Evolutionary conservation across 2,797 vertebrate genomes (phyloP).

Genomic region (Ataeniobius toweri): DNA sequence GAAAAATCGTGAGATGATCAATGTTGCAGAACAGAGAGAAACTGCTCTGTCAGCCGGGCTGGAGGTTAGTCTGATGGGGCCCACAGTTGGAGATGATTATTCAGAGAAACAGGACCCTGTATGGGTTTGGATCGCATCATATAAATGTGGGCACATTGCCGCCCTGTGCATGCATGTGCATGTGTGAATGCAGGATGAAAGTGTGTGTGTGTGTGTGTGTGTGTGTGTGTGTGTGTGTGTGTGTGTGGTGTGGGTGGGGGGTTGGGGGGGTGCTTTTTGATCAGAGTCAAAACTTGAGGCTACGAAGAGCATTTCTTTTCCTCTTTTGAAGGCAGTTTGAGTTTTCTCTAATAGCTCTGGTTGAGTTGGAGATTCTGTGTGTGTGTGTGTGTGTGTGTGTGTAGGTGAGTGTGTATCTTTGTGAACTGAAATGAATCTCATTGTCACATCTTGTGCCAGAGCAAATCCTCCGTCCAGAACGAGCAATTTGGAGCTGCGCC

Average conservation of each 20-base stretch:
- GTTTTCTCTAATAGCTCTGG: conserved; percentile 53
- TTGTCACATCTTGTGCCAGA: conserved; percentile 80
- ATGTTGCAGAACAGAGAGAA: not conserved
- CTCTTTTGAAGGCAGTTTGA: conserved; percentile 69
- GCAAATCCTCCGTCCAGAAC: conserved; percentile 77
- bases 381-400: conserved; percentile 19
- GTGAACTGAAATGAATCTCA: conserved; percentile 75
- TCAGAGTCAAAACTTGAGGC: conserved; percentile 58
- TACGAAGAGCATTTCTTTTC: conserved; percentile 61
- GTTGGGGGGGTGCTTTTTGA: conserved; percentile 52
- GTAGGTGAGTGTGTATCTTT: conserved; percentile 20
- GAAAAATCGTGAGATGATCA: not conserved
- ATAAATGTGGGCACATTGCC: not conserved
- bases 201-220: conserved; percentile 16
- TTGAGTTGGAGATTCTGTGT: not conserved
- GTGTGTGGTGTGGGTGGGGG: too few relatives aligned
- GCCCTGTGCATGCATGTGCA: not conserved
- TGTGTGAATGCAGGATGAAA: conserved; percentile 1
- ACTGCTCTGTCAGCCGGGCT: not conserved
- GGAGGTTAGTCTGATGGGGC: not conserved
- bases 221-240: too few relatives aligned
- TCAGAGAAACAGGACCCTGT: not conserved
- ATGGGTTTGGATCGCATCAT: not conserved
- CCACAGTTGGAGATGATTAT: not conserved
- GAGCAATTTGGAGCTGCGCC: conserved; percentile 71